Base-by-base conservation (phyloP, 2,113 vertebrate species). In the Phaethon lepturus region DNA sequence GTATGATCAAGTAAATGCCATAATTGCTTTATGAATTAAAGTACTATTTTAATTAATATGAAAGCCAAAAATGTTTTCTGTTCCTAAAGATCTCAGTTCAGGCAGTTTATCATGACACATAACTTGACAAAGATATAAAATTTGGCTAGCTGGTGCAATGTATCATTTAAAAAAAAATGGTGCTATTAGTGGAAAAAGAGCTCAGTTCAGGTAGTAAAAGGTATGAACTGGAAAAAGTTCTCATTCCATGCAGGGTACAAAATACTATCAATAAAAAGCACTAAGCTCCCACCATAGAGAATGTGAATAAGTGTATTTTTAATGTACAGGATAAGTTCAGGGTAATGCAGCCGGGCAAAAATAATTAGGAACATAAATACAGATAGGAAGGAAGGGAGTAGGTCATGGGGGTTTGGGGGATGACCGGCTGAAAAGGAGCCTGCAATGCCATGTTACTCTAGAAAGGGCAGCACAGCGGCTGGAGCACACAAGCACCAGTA, bases 1-100 rank as follows among this genome's bases (percentile, higher is more conserved):
- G 13, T 44, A 77, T 52, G 78, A 92, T 88, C n/a, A 69, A 77
- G 55, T 71, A 80, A 88, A 93, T 80, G 52, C 6, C 55, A 8
- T 59, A n/a, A 93, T 88, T 80, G 47, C 15, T 58, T 69, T 66
- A 45, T 49, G 45, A 60, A 75, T 63, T 86, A 45, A 90, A 85
- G 56, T 56, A 50, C 17, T 23, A 10, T 76, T 88, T 88, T 56
- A 82, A 82, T 93, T 31, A 89, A 26, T 40, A 20, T 16, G 33
- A 72, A 85, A 56, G 26, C 1, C 60, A 90, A 60, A 26, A 88
- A 77, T 55, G 11, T 76, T 62, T 89, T 66, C 38, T 71, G 15
- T 50, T 64, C 66, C 56, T 84, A 13, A 33, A 66, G 31, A 26
- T 58, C 42, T 62, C 52, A 13, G 53, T 42, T 68, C 52, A 83